phyloP scores from a whole-genome alignment of 2,888 invertebrate genomes.

The Drosophila prostipennis region DNA sequence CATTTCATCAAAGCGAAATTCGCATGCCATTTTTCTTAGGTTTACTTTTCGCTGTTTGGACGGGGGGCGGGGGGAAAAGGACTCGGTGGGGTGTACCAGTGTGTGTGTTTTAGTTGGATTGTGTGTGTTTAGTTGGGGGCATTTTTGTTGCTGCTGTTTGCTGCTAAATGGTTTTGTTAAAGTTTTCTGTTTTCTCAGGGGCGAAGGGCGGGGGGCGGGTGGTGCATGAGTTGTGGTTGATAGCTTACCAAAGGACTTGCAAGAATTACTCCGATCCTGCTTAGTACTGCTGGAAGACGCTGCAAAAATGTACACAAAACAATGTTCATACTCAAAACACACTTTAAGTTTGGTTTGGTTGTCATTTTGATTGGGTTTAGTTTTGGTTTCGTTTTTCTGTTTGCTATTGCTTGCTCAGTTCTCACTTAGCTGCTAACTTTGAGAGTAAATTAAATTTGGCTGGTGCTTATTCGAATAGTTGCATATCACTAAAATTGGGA shows the following conservation, averaged over 20 bases:
- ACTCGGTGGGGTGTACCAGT: conserved; percentile 9
- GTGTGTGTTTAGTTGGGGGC: conserved; percentile 1
- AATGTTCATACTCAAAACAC: conserved; percentile 84
- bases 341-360: conserved; percentile 81
- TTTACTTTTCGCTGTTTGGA: conserved; percentile 44
- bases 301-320: conserved; percentile 88
- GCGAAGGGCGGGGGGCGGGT: conserved; percentile 25
- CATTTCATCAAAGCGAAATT: conserved; percentile 75
- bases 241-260: conserved; percentile 97
- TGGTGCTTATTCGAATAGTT: conserved; percentile 26
- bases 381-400: conserved; percentile 36
- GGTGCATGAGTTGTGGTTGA: conserved; percentile 82
- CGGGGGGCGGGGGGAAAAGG: conserved; percentile 11
- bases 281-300: conserved; percentile 97
- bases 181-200: conserved; percentile 31
- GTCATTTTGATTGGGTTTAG: conserved; percentile 28
- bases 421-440: conserved; percentile 48
- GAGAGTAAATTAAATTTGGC: conserved; percentile 32
- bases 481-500: conserved; percentile 83
- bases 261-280: conserved; percentile 98
- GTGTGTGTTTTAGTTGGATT: conserved; percentile 10
- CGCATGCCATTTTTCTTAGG: conserved; percentile 74
- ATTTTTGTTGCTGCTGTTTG: conserved; percentile 15
- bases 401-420: conserved; percentile 40
- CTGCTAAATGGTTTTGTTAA: conserved; percentile 32